phyloP scores from a whole-genome alignment of 2,113 vertebrate genomes.

The Azemiops feae region DNA sequence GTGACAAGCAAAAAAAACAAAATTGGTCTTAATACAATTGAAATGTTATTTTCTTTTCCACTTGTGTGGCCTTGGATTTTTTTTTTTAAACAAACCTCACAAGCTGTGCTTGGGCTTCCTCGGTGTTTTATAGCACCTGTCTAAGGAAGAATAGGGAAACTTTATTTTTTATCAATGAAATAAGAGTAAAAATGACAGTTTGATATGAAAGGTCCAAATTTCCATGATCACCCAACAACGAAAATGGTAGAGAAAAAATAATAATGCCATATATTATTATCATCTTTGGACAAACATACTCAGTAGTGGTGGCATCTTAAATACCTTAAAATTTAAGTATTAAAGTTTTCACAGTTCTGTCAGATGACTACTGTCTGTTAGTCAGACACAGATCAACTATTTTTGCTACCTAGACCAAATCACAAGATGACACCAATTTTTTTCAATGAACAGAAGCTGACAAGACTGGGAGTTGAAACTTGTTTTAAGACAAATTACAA shows the following conservation, averaged over 20 bases:
- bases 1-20: not conserved
- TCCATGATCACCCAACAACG: not conserved
- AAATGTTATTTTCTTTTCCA: not conserved
- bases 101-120: not conserved
- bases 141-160: not conserved
- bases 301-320: not conserved
- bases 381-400: not conserved
- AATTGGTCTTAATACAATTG: not conserved
- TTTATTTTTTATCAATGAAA: not conserved
- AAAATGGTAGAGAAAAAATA: not conserved
- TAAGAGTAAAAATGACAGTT: not conserved
- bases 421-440: not conserved
- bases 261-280: not conserved
- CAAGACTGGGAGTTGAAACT: not conserved
- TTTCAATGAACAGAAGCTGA: not conserved
- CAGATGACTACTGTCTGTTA: not conserved
- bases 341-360: not conserved
- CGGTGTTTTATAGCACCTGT: not conserved
- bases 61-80: not conserved
- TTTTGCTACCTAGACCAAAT: not conserved
- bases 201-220: not conserved
- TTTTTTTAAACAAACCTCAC: not conserved
- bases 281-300: not conserved
- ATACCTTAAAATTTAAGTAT: not conserved
- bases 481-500: not conserved